Conservation (phyloP, 2,888 invertebrate genomes). For the Anoplius nigerrimus region DNA sequence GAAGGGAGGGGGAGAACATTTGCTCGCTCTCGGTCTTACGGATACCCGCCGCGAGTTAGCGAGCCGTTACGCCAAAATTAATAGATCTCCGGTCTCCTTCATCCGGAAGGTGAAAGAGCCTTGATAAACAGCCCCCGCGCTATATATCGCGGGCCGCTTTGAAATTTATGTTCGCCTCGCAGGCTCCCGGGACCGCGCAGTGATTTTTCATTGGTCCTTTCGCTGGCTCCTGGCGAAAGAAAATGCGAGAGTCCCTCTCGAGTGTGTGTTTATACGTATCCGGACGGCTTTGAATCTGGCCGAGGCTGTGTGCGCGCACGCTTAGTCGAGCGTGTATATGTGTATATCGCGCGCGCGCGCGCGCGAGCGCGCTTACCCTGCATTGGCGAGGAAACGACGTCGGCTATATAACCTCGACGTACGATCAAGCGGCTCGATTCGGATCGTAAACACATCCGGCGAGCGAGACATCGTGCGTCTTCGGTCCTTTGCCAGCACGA, state of each 20-base stretch:
- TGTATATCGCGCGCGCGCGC: background rate
- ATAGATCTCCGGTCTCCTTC: constrained; percentile 50
- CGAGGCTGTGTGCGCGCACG: background rate
- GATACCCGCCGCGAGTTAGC: constrained; percentile 39
- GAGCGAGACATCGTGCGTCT: constrained; percentile 2
- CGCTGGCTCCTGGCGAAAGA: constrained; percentile 33
- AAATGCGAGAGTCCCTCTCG: constrained; percentile 27
- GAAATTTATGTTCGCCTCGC: constrained; percentile 65
- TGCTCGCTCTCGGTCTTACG: background rate
- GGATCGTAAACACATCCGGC: background rate
- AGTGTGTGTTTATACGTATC: constrained; percentile 4
- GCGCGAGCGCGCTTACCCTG: background rate
- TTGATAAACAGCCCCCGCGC: constrained; percentile 65
- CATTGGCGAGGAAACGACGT: background rate
- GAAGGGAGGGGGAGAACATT: background rate
- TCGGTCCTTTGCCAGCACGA: constrained; percentile 19
- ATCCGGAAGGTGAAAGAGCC: constrained; percentile 56
- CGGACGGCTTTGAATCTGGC: background rate
- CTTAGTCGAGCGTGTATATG: too few relatives aligned
- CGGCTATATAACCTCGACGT: background rate
- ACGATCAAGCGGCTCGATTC: background rate
- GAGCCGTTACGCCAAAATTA: constrained; percentile 56
- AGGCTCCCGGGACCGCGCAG: constrained; percentile 51
- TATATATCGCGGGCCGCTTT: constrained; percentile 51
- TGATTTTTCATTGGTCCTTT: constrained; percentile 65